Percentiles rank a stretch among this genome's conserved stretches.
These are phyloP conservation scores for Euzophera pinguis DNA, from an alignment of 2,888 invertebrate species.

Conservation along the genomic window DNA sequence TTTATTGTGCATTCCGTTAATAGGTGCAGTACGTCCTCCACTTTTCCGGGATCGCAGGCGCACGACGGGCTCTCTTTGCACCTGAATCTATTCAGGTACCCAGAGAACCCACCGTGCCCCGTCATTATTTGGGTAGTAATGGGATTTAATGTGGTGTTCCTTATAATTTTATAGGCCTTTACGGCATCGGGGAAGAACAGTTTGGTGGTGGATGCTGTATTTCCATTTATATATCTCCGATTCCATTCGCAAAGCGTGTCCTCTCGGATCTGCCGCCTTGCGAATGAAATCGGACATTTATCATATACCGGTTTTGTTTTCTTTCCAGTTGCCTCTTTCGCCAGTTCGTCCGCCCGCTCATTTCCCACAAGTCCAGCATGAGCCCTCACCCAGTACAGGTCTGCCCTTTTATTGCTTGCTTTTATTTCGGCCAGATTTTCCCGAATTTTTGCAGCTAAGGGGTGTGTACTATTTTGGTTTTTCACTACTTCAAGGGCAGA, in stretches of 20 bases:
- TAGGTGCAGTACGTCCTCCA: neutral
- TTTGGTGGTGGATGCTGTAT: constrained; percentile 12
- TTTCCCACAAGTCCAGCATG: too few species aligned
- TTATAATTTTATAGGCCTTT: neutral
- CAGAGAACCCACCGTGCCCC: constrained; percentile 1
- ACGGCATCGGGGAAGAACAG: constrained; percentile 11
- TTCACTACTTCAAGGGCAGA: too few species aligned
- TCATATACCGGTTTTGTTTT: neutral
- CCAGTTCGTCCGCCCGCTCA: too few species aligned
- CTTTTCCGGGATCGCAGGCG: constrained; percentile 10
- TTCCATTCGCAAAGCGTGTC: constrained; percentile 19
- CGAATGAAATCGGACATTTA: neutral
- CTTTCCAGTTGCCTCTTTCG: too few species aligned
- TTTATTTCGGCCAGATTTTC: too few species aligned
- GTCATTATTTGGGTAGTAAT: neutral
- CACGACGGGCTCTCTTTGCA: constrained; percentile 17
- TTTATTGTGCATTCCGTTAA: too few species aligned
- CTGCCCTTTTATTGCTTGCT: too few species aligned
- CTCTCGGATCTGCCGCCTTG: neutral
- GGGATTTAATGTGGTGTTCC: neutral
- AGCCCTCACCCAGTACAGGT: too few species aligned
- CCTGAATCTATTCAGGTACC: constrained; percentile 10
- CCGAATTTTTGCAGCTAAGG: too few species aligned
- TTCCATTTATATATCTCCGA: constrained; percentile 2
- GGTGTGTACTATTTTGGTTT: too few species aligned